Percentiles rank a stretch among this genome's conserved stretches.
phyloP scores from a whole-genome alignment of 2,113 vertebrate species.

The Lepidothrix coronata region DNA sequence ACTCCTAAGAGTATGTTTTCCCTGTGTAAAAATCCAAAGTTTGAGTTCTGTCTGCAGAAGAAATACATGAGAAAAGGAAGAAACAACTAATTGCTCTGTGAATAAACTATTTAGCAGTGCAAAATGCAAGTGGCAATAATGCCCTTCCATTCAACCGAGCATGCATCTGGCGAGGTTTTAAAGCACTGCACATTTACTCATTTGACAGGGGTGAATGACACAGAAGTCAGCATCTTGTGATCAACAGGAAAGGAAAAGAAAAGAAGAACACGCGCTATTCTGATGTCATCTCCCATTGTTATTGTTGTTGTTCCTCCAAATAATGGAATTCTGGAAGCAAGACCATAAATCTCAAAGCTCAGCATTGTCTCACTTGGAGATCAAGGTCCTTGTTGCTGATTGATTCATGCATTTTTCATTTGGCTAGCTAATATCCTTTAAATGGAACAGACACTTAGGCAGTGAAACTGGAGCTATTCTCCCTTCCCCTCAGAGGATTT shows the following conservation, averaged over 20 bases:
- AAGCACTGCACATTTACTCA: neutral
- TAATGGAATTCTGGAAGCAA: slow-evolving; percentile 71
- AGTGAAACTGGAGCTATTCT: slow-evolving; percentile 33
- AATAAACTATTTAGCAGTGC: neutral
- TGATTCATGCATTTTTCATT: slow-evolving; percentile 68
- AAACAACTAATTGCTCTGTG: neutral
- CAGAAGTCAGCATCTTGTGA: slow-evolving; percentile 71
- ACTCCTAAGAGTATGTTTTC: neutral
- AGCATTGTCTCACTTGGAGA: slow-evolving; percentile 58
- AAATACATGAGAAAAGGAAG: neutral
- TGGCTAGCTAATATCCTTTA: slow-evolving; percentile 72
- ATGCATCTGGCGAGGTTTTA: slow-evolving; percentile 9
- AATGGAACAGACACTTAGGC: slow-evolving; percentile 60
- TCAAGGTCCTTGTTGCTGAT: slow-evolving; percentile 52
- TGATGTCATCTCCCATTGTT: slow-evolving; percentile 73
- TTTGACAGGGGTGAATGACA: slow-evolving; percentile 47
- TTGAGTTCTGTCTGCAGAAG: neutral
- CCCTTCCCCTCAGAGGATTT: neutral
- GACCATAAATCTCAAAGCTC: slow-evolving; percentile 72
- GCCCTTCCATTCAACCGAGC: neutral
- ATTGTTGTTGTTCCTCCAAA: slow-evolving; percentile 70
- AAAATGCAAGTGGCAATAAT: neutral
- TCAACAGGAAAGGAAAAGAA: slow-evolving; percentile 59
- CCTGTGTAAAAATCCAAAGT: neutral
- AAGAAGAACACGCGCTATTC: slow-evolving; percentile 25